A percentile compares a stretch with the other conserved stretches of the same genome.
These are phyloP conservation scores for Eulemur mongoz DNA, from an alignment of 2,797 vertebrate genomes.

Conservation along the genomic window DNA sequence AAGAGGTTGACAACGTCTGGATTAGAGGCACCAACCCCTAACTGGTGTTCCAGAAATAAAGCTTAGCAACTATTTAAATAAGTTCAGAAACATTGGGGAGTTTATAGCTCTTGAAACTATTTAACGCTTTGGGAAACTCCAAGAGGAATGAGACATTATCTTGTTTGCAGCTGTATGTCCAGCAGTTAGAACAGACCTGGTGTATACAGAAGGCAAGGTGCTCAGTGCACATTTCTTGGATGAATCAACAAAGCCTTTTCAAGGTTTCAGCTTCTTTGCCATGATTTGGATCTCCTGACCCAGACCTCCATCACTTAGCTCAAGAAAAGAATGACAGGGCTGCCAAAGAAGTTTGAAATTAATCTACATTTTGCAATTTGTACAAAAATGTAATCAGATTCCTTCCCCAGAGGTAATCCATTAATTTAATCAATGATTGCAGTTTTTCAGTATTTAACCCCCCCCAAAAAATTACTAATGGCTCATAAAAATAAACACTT, in stretches of 20 bases:
- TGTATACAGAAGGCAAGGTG: accelerated
- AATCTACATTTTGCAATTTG: constrained; percentile 61
- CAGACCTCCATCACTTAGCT: not conserved
- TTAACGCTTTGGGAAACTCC: not conserved
- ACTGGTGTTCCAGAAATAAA: not conserved
- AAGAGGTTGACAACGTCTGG: not conserved
- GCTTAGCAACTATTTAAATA: not conserved
- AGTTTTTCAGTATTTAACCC: constrained; percentile 24
- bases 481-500: constrained; percentile 57
- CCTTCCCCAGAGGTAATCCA: constrained; percentile 65
- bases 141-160: not conserved
- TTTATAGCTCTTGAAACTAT: not conserved
- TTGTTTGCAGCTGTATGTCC: not conserved
- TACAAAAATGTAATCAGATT: constrained; percentile 69
- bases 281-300: not conserved
- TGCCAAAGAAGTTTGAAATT: constrained; percentile 42
- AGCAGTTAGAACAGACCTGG: not conserved
- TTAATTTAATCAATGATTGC: constrained; percentile 44
- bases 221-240: accelerated
- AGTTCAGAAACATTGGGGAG: not conserved
- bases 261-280: not conserved
- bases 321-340: not conserved
- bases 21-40: not conserved
- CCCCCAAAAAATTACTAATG: constrained; percentile 51
- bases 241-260: not conserved